Percentiles rank a stretch among this genome's conserved stretches.
Conservation (phyloP, 2,888 invertebrate species). For the Periphyllus acericola region DNA sequence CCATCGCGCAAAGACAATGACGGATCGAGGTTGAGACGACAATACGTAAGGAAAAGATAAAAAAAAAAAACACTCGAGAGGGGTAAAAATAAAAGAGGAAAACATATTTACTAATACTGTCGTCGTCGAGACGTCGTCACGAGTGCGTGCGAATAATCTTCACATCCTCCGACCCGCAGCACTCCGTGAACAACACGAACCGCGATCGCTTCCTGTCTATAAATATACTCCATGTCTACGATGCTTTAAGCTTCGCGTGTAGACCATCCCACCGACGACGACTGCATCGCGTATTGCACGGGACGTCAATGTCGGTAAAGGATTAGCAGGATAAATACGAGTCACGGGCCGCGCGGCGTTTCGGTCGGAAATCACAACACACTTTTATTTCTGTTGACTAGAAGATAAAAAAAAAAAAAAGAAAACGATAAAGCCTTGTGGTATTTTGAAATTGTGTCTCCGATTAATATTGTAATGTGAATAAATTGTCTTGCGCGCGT, state of each 20-base stretch:
- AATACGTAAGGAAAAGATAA: background rate
- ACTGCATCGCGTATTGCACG: background rate
- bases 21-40: too few relatives aligned
- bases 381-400: background rate
- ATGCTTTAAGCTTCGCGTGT: background rate
- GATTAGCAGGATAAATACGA: too few relatives aligned
- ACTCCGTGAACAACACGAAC: background rate
- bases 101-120: constrained; percentile 26
- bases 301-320: too few relatives aligned
- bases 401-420: background rate
- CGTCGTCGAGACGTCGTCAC: constrained; percentile 14
- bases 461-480: constrained; percentile 20
- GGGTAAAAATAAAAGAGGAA: constrained; percentile 1
- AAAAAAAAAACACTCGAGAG: background rate
- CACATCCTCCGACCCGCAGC: constrained; percentile 55
- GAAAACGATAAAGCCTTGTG: background rate
- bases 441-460: background rate
- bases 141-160: constrained; percentile 26
- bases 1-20: constrained; percentile 45
- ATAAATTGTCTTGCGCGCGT: background rate
- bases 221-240: too few relatives aligned
- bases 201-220: constrained; percentile 17
- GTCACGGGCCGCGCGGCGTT: background rate
- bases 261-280: background rate
- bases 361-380: background rate